phyloP scores from a whole-genome alignment of 2,888 invertebrate genomes.

The Archaeoteleia sp. region DNA sequence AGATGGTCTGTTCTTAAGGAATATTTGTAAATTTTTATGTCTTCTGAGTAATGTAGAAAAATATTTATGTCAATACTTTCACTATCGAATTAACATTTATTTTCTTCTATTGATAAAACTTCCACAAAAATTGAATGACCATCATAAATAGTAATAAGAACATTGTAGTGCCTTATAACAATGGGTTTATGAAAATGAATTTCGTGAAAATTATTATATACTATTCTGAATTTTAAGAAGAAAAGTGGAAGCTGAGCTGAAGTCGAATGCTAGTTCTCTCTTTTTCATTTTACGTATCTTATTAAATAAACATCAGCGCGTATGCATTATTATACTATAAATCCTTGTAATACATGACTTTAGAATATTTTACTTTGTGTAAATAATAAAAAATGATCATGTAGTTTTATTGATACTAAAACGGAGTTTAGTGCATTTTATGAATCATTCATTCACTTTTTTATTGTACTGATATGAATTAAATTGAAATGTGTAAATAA shows the following conservation, averaged over 20 bases:
- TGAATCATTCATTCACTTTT: constrained; percentile 13
- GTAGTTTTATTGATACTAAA: constrained; percentile 27
- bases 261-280: constrained; percentile 17
- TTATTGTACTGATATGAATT: constrained; percentile 10
- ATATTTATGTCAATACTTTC: constrained; percentile 13
- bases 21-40: constrained; percentile 4
- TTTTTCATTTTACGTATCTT: constrained; percentile 17
- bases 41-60: constrained; percentile 9
- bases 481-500: no score
- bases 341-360: constrained; percentile 20
- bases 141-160: no score
- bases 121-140: no score
- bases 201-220: constrained; percentile 17
- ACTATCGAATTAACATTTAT: no score
- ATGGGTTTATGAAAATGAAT: no score
- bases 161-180: no score
- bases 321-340: constrained; percentile 23
- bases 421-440: constrained; percentile 4
- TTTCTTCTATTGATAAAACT: no score
- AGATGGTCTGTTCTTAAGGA: constrained; percentile 8
- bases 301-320: constrained; percentile 33
- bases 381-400: constrained; percentile 20
- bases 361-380: constrained; percentile 15
- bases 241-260: constrained; percentile 13
- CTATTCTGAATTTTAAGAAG: constrained; percentile 11